phyloP scores from a whole-genome alignment of 2,888 invertebrate species.

The Drosophila paramelanica region DNA sequence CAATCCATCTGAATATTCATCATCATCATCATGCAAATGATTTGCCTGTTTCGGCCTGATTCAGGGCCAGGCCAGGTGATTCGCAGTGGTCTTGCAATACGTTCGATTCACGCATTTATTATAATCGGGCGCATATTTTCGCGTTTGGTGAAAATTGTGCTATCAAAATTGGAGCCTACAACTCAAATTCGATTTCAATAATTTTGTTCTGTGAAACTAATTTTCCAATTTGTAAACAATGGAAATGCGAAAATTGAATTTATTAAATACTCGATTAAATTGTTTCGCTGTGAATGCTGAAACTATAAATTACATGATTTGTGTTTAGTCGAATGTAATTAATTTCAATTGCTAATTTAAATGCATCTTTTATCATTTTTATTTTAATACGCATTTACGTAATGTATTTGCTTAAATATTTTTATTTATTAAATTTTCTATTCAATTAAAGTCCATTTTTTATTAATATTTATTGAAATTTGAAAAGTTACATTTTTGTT shows the following conservation, averaged over 20 bases:
- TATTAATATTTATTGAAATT: too few relatives aligned
- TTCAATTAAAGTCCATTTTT: too few relatives aligned
- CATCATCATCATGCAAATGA: conserved; percentile 62
- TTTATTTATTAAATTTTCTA: too few relatives aligned
- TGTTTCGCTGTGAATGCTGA: neutral
- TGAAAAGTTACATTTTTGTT: too few relatives aligned
- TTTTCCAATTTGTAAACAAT: neutral
- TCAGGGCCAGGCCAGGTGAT: conserved; percentile 61
- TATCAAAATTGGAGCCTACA: conserved; percentile 13
- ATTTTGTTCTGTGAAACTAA: neutral
- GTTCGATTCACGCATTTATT: conserved; percentile 25
- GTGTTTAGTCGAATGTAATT: neutral
- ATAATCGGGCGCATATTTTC: conserved; percentile 30
- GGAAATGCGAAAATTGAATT: too few relatives aligned
- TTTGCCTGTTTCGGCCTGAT: conserved; percentile 36
- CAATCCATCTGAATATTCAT: conserved; percentile 43
- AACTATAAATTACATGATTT: neutral
- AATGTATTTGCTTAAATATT: too few relatives aligned
- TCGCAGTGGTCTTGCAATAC: conserved; percentile 63
- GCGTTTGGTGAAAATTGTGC: conserved; percentile 3
- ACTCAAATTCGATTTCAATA: conserved; percentile 10
- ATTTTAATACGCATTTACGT: too few relatives aligned
- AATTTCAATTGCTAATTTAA: neutral
- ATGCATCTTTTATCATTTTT: neutral
- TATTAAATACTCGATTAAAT: too few relatives aligned